Conservation (phyloP, 2,888 invertebrate genomes). For the Alcis repandata region DNA sequence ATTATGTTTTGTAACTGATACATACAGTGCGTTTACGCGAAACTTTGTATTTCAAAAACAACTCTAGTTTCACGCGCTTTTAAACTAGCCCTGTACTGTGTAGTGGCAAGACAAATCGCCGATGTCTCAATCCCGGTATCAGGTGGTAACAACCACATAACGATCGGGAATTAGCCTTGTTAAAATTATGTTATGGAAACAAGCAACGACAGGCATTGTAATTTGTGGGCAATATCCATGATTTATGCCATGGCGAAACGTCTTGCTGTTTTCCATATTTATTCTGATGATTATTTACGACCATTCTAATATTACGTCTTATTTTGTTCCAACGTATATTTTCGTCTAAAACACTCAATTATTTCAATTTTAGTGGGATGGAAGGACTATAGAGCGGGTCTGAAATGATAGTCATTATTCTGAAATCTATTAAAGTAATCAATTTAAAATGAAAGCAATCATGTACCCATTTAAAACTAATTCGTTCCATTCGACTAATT, state of each 20-base stretch:
- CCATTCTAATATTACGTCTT: conserved; percentile 11
- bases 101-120: conserved; percentile 3
- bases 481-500: conserved; percentile 30
- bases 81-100: too few relatives aligned
- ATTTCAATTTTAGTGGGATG: conserved; percentile 19
- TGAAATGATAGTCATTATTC: conserved; percentile 32
- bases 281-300: conserved; percentile 21
- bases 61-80: too few relatives aligned
- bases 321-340: neutral
- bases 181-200: conserved; percentile 37
- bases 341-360: conserved; percentile 18
- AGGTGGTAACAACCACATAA: conserved; percentile 46
- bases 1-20: too few relatives aligned
- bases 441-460: conserved; percentile 28
- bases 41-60: too few relatives aligned
- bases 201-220: conserved; percentile 25
- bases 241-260: conserved; percentile 31
- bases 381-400: conserved; percentile 8
- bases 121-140: conserved; percentile 46
- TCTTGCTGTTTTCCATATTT: conserved; percentile 26
- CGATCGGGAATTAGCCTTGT: conserved; percentile 38
- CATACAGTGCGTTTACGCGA: too few relatives aligned
- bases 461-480: conserved; percentile 33
- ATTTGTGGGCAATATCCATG: conserved; percentile 33
- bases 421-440: conserved; percentile 28